Conservation (phyloP, 2,113 vertebrate genomes). For the Chiloscyllium plagiosum region DNA sequence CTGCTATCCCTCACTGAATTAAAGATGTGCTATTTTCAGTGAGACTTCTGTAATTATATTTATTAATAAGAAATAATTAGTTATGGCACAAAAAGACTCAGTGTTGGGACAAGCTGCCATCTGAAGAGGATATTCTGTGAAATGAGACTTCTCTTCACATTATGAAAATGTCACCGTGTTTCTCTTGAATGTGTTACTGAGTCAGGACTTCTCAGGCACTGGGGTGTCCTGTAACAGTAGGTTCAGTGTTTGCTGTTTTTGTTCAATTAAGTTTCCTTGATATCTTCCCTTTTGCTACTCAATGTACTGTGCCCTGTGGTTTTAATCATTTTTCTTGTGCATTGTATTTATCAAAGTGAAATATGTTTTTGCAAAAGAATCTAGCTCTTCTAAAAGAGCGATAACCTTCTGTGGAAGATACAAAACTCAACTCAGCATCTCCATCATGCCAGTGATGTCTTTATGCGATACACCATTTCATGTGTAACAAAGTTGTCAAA, state of each 20-base stretch:
- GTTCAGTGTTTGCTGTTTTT: not conserved
- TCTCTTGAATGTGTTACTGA: not conserved
- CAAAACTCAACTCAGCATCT: not conserved
- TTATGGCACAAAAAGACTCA: not conserved
- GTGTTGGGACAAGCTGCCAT: not conserved
- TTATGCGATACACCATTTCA: not conserved
- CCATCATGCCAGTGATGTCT: not conserved
- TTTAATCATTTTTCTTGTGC: not conserved
- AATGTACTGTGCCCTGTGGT: not conserved
- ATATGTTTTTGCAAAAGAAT: not conserved
- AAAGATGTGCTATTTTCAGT: not conserved
- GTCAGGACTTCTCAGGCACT: not conserved
- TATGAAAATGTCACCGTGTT: not conserved
- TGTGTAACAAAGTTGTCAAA: not conserved
- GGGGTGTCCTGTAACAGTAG: not conserved
- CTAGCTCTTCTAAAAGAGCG: not conserved
- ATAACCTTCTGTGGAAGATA: not conserved
- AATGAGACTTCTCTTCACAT: not conserved
- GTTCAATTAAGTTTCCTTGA: not conserved
- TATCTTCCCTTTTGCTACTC: not conserved
- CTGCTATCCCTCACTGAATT: not conserved
- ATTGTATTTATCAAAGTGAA: not conserved
- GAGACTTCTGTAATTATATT: not conserved
- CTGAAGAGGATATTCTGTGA: not conserved
- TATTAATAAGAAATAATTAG: not conserved